Evolutionary conservation across 2,888 invertebrate species (phyloP).

Genomic region (Glyphotaelius pellucidus): DNA sequence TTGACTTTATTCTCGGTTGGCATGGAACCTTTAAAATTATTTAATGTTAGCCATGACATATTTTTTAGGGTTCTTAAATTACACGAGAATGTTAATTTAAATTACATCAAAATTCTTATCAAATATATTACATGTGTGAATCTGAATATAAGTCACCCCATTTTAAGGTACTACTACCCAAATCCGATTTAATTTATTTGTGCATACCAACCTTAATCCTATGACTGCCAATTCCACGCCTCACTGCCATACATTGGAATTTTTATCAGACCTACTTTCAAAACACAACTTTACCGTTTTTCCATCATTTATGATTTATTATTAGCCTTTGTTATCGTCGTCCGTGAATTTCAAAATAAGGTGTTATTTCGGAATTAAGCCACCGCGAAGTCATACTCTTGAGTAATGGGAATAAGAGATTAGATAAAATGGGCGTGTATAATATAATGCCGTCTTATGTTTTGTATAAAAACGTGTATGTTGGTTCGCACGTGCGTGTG

Average conservation of each 20-base stretch:
- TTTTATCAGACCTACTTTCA: background rate
- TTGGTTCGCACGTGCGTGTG: slow-evolving; percentile 21
- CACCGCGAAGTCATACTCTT: slow-evolving; percentile 1
- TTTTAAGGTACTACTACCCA: background rate
- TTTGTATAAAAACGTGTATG: background rate
- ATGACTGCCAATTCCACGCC: background rate
- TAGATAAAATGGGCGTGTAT: slow-evolving; percentile 13
- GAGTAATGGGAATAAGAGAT: background rate
- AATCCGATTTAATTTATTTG: background rate
- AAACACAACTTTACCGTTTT: background rate
- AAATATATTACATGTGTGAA: no score
- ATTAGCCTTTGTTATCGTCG: slow-evolving; percentile 4
- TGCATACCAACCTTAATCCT: background rate
- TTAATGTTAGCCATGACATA: no score
- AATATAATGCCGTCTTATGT: background rate
- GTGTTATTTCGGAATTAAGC: background rate
- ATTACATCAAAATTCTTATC: no score
- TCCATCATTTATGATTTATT: background rate
- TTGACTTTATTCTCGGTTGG: no score
- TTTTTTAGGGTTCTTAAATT: no score
- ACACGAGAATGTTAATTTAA: no score
- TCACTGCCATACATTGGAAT: background rate
- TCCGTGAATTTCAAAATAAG: background rate
- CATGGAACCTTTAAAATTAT: no score
- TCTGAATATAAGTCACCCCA: no score